Evolutionary conservation across 2,113 vertebrate species (phyloP).

Genomic region (Tonatia bakeri): DNA sequence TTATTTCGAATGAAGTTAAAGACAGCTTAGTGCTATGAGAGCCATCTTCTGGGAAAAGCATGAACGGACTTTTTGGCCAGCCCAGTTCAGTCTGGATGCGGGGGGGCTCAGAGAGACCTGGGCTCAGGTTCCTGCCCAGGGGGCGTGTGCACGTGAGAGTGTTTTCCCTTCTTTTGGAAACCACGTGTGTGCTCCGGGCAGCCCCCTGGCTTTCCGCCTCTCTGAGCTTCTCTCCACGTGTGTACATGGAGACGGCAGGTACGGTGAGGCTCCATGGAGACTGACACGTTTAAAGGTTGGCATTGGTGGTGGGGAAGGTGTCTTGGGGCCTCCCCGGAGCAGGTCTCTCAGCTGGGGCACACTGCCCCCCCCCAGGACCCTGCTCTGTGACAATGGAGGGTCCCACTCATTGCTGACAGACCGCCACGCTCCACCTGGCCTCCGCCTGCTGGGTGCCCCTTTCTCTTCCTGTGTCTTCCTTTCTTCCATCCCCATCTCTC

Average conservation of each 20-base stretch:
- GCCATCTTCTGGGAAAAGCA: too few species aligned
- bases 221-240: background rate
- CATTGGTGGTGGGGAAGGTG: rapidly evolving
- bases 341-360: too few species aligned
- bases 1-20: too few species aligned
- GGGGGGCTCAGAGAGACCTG: background rate
- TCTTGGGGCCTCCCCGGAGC: background rate
- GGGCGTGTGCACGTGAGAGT: rapidly evolving
- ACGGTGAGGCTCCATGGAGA: background rate
- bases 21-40: too few species aligned
- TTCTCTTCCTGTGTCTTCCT: background rate
- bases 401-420: background rate
- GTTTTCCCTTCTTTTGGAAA: background rate
- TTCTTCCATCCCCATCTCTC: too few species aligned
- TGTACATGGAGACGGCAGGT: background rate
- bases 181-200: too few species aligned
- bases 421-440: background rate
- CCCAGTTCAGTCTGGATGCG: background rate
- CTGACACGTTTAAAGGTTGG: rapidly evolving
- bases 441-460: rapidly evolving
- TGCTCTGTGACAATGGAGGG: background rate
- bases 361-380: background rate
- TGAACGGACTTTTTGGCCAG: too few species aligned
- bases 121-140: background rate
- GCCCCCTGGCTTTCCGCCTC: background rate